phyloP scores from a whole-genome alignment of 2,113 vertebrate species.

The Suricata suricatta region DNA sequence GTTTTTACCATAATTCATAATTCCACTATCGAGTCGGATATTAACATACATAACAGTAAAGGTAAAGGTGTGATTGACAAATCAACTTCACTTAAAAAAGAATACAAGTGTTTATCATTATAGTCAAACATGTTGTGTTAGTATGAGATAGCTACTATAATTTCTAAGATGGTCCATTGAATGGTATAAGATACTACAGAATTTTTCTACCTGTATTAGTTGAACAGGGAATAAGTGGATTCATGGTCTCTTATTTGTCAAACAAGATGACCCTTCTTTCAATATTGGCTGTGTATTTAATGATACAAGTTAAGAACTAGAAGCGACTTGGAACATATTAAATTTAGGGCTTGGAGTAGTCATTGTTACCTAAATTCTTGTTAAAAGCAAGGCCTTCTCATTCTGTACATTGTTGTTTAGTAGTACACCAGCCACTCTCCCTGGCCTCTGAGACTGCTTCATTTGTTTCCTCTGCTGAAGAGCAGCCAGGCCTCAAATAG shows the following conservation, averaged over 20 bases:
- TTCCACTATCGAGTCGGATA: background rate
- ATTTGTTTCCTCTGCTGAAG: background rate
- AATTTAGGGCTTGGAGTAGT: background rate
- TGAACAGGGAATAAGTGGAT: background rate
- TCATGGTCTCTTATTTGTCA: background rate
- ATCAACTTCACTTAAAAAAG: background rate
- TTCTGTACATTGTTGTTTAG: background rate
- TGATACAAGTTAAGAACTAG: background rate
- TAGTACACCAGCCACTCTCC: background rate
- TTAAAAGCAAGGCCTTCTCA: background rate
- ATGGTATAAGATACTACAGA: background rate
- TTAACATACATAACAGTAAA: background rate
- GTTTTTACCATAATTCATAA: background rate
- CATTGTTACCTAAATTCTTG: background rate
- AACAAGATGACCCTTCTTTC: background rate
- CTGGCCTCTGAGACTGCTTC: fast-evolving
- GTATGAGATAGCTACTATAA: background rate
- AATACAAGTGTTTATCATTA: background rate
- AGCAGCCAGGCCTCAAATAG: background rate
- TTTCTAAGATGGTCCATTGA: background rate
- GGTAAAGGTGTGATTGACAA: background rate
- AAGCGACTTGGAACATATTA: background rate
- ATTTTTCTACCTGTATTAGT: background rate
- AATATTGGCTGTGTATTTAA: background rate
- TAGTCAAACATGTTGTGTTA: background rate